phyloP scores from a whole-genome alignment of 2,797 vertebrate species.

The Acanthiza pusilla region DNA sequence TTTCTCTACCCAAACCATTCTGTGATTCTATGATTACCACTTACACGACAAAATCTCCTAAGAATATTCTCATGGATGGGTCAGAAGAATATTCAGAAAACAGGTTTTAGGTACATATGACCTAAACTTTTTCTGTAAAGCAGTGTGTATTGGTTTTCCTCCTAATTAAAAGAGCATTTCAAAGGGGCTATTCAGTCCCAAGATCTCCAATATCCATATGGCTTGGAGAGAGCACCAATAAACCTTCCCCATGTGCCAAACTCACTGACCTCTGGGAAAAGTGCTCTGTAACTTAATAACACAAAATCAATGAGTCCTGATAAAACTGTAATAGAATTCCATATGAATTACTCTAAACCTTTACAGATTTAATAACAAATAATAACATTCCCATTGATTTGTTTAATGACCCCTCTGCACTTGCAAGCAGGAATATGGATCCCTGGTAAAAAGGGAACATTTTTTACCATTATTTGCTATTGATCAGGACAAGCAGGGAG shows the following conservation, averaged over 20 bases:
- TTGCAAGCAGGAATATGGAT: background rate
- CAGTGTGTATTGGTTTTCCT: background rate
- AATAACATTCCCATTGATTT: constrained; percentile 39
- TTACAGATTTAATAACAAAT: constrained; percentile 51
- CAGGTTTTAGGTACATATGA: background rate
- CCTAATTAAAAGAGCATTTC: background rate
- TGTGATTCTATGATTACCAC: background rate
- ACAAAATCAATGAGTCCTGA: constrained; percentile 23
- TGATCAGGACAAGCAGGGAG: background rate
- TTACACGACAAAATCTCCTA: background rate
- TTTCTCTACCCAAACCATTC: background rate
- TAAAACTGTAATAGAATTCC: constrained; percentile 34
- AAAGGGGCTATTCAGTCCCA: background rate
- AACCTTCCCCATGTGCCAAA: background rate
- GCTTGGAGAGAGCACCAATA: background rate
- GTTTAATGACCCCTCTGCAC: background rate
- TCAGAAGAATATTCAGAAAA: background rate
- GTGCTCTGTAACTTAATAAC: constrained; percentile 19
- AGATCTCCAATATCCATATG: background rate
- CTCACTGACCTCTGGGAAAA: background rate
- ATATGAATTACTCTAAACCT: background rate
- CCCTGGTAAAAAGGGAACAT: background rate
- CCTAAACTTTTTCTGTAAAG: background rate
- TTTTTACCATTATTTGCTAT: background rate
- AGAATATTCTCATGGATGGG: background rate